Conservation (phyloP, 2,888 invertebrate genomes). For the Macaria notata region DNA sequence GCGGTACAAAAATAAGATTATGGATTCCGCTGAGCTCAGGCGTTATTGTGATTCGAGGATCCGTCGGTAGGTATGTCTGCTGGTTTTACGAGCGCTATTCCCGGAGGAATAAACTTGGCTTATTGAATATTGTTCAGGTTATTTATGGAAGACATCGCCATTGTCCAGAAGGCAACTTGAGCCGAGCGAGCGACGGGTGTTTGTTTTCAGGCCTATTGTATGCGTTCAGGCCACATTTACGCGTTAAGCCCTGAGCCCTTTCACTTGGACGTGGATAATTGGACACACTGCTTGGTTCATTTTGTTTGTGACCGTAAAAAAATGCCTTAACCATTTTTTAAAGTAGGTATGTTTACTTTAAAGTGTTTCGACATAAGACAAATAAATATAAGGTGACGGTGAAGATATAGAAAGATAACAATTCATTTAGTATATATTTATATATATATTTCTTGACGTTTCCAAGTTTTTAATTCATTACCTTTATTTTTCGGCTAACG, state of each 20-base stretch:
- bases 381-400: no score
- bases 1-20: slow-evolving; percentile 83
- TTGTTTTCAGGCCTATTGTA: slow-evolving; percentile 44
- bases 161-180: slow-evolving; percentile 59
- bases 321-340: no score
- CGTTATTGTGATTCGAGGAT: slow-evolving; percentile 83
- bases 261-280: not conserved
- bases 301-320: no score
- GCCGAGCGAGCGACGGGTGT: slow-evolving; percentile 50
- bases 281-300: not conserved
- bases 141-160: slow-evolving; percentile 77
- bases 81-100: slow-evolving; percentile 78
- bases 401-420: no score
- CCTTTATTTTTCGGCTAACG: no score
- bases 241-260: slow-evolving; percentile 1
- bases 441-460: no score
- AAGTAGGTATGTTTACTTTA: no score
- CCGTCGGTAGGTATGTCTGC: slow-evolving; percentile 81
- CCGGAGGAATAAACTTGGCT: slow-evolving; percentile 78
- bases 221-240: slow-evolving; percentile 9
- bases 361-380: no score
- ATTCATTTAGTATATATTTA: no score
- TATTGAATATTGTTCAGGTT: slow-evolving; percentile 79
- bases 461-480: no score
- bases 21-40: slow-evolving; percentile 80